These are phyloP conservation scores for Tachina grossa DNA, from an alignment of 2,888 invertebrate genomes.

Conservation along the genomic window DNA sequence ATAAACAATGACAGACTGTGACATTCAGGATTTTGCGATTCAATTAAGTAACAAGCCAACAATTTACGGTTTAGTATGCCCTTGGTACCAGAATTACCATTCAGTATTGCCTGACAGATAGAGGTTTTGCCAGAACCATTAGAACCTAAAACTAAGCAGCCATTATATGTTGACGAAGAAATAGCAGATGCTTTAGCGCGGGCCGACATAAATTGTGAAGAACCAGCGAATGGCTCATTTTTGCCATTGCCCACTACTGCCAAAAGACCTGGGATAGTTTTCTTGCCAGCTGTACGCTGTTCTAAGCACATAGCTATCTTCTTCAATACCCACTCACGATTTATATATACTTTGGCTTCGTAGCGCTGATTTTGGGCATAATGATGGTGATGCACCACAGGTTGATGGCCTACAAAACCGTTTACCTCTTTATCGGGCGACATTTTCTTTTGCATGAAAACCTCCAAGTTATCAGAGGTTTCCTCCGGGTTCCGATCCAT, in stretches of 20 bases:
- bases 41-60: constrained; percentile 93
- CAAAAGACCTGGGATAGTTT: constrained; percentile 81
- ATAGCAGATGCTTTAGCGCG: constrained; percentile 79
- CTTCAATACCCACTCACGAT: constrained; percentile 96
- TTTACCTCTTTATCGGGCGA: constrained; percentile 82
- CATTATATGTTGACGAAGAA: constrained; percentile 85
- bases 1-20: constrained; percentile 94
- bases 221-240: constrained; percentile 72
- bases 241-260: constrained; percentile 68
- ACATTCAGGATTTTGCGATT: constrained; percentile 93
- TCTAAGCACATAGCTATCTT: constrained; percentile 96
- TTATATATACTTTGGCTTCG: constrained; percentile 79
- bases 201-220: constrained; percentile 77
- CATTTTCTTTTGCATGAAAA: constrained; percentile 81
- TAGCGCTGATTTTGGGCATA: constrained; percentile 51
- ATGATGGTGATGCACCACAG: constrained; percentile 26
- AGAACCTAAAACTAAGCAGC: constrained; percentile 94
- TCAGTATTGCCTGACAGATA: constrained; percentile 88
- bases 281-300: constrained; percentile 91
- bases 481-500: constrained; percentile 73
- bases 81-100: constrained; percentile 82
- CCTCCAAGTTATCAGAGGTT: constrained; percentile 80
- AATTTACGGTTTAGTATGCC: constrained; percentile 87
- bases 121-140: constrained; percentile 98
- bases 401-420: constrained; percentile 74